Base-by-base conservation (phyloP, 2,888 invertebrate genomes). In the Emmelina monodactyla region DNA sequence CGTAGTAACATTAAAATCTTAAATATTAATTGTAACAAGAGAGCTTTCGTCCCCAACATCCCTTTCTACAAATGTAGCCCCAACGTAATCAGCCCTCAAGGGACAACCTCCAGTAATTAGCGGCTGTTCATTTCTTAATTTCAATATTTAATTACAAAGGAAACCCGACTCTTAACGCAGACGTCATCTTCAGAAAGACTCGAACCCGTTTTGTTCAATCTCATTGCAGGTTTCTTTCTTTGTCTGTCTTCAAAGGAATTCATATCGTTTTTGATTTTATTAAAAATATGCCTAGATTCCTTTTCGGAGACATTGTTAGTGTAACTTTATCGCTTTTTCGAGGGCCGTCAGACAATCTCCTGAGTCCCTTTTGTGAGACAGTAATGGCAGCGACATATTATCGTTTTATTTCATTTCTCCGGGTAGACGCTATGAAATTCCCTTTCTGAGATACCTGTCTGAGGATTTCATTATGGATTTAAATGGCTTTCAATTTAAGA, bases 81-180 rank as follows among this genome's bases (percentile, higher is more conserved):
- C 63, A 62, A 65, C 64, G 59, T 67, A 73, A 76, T 72, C 71
- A 73, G 69, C 71, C 80, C 81, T 53, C 73, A 48, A 75, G 81
- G 79, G 81, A 80, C 80, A 76, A 70, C 68, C 78, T 71, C 75
- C 63, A 65, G 72, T 80, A 81, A 80, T 81, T 80, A 80, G 78
- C 73, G 79, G 73, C 78, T 80, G 80, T 78, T 81, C 79, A 80
- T 81, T 81, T 81, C 81, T 81, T 81, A 81, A 81, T 81, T 81
- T 80, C 79, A 81, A 81, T 81, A 80, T 81, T 81, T 81, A 81
- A 81, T 81, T 81, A 81, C 79, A 76, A 79, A 79, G 79, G 79
- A 78, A 78, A 78, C 76, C 75, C 78, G 71, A 78, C 57, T 73
- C 69, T 58, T 42, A 67, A 70, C 61, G 62, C 68, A 75, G 71